These are phyloP conservation scores for Megastigmus dorsalis DNA, from an alignment of 2,888 invertebrate genomes.

Conservation along the genomic window DNA sequence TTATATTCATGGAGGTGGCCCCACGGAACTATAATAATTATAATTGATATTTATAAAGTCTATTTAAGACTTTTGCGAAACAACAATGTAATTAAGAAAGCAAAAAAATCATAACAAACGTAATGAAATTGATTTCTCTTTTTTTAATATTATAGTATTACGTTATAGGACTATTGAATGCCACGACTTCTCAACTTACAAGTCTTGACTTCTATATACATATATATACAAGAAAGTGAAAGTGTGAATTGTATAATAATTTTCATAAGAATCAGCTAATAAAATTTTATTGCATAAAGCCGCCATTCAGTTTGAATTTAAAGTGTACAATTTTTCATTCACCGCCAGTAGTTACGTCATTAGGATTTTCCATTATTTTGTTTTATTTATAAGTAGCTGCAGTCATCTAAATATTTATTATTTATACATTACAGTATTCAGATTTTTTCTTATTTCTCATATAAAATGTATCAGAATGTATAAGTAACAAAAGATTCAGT, in stretches of 20 bases:
- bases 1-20: too few species aligned
- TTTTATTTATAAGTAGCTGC: too few species aligned
- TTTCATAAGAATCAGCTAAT: constrained; percentile 4
- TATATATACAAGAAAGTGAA: constrained; percentile 32
- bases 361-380: too few species aligned
- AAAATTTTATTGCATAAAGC: constrained; percentile 34
- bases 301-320: neutral
- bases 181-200: neutral
- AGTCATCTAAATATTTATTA: too few species aligned
- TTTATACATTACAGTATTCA: too few species aligned
- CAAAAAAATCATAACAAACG: neutral
- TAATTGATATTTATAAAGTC: too few species aligned
- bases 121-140: constrained; percentile 17
- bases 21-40: too few species aligned
- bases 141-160: neutral
- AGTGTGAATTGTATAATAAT: constrained; percentile 30
- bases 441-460: too few species aligned
- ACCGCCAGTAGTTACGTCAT: neutral
- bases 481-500: too few species aligned
- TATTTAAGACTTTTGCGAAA: too few species aligned
- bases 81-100: too few species aligned
- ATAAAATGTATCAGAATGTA: too few species aligned
- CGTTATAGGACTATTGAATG: constrained; percentile 14
- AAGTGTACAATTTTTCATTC: neutral
- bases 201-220: neutral